Evolutionary conservation across 2,113 vertebrate genomes (phyloP).

Genomic region (Proteles cristata): DNA sequence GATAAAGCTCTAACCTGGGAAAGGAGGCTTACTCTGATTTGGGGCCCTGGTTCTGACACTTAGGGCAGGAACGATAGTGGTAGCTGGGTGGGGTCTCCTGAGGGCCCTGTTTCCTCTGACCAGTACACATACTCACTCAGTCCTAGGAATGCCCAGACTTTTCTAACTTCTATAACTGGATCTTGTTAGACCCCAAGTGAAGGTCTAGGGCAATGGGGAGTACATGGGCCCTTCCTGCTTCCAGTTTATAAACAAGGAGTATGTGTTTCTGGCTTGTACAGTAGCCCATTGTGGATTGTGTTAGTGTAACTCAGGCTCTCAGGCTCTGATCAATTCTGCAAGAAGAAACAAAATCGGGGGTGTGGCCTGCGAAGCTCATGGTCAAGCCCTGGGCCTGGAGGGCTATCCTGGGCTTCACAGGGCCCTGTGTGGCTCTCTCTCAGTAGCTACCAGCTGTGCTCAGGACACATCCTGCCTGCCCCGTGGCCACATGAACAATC

Average conservation of each 20-base stretch:
- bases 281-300: neutral
- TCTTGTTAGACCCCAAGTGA: neutral
- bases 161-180: neutral
- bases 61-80: neutral
- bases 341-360: neutral
- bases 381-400: neutral
- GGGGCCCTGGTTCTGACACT: neutral
- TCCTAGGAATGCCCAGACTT: neutral
- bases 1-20: neutral
- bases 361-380: neutral
- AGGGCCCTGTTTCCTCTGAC: neutral
- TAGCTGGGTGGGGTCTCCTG: neutral
- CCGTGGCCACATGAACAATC: neutral
- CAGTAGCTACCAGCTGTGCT: neutral
- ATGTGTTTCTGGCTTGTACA: neutral
- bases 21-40: neutral
- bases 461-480: neutral
- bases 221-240: neutral
- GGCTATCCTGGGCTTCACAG: neutral
- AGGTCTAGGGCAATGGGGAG: neutral
- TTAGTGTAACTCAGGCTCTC: neutral
- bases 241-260: neutral
- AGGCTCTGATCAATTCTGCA: neutral
- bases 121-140: neutral
- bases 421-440: neutral